These are phyloP conservation scores for Epirrhoe tristata DNA, from an alignment of 2,888 invertebrate species.

Conservation along the genomic window DNA sequence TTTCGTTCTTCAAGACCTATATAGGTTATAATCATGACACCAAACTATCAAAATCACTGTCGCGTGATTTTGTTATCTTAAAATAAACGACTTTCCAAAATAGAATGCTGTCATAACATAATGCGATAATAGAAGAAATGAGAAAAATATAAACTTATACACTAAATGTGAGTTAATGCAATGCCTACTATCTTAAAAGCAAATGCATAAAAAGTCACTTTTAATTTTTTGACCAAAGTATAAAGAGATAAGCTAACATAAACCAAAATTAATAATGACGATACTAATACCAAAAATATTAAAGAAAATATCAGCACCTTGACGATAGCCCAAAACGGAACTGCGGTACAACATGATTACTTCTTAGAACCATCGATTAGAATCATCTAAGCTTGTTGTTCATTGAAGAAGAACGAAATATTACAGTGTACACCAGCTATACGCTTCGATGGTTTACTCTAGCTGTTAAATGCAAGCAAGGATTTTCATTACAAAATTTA, in stretches of 20 bases:
- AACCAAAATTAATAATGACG: neutral
- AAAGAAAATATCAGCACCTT: neutral
- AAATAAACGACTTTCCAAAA: neutral
- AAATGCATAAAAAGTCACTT: too few relatives aligned
- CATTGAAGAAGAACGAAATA: constrained; percentile 16
- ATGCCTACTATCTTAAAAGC: too few relatives aligned
- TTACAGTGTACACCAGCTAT: constrained; percentile 5
- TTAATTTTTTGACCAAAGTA: too few relatives aligned
- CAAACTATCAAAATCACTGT: neutral
- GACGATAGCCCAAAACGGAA: constrained; percentile 11
- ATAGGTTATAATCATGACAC: neutral
- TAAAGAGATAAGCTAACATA: too few relatives aligned
- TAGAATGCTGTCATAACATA: neutral
- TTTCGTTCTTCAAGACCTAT: too few relatives aligned
- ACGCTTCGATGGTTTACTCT: constrained; percentile 6
- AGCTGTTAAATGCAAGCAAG: neutral
- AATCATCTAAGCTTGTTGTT: constrained; percentile 10
- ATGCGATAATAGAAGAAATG: neutral
- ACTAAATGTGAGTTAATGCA: neutral
- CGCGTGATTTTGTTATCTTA: neutral
- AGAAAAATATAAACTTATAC: neutral
- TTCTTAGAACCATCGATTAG: constrained; percentile 20
- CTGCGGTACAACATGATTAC: neutral
- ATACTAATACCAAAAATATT: neutral
- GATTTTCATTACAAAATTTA: neutral